Evolutionary conservation across 2,888 invertebrate species (phyloP), one percentile per base, ranked within the genome.

Genomic region (Lasioglossum lativentre): DNA sequence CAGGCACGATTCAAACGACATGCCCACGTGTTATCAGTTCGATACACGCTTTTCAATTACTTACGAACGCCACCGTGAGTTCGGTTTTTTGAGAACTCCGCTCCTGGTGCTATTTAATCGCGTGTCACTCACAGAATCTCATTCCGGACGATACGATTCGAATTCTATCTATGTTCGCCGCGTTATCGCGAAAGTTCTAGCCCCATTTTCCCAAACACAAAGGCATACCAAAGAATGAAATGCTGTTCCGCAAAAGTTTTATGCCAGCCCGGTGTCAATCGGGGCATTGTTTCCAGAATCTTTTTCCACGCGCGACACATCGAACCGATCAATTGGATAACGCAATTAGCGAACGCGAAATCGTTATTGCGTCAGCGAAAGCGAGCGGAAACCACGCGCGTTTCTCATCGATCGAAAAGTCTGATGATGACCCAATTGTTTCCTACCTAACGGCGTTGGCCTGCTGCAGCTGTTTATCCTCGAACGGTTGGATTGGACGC

Each of bases 381-480:
- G 38, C 59, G 19, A 27, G 34, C 80, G 42, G 40, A 45, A 80
- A 74, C 70, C 30, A 34, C 27, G 70, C 40, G 74, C 86, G 80
- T 85, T 73, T 76, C 52, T 71, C 52, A 86, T 86, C 86, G 86
- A 86, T 86, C 80, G 83, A 78, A 78, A 78, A 87, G 83, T 87
- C 87, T 80, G 87, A 87, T 80, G 87, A 87, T 83, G 87, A 87
- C 87, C 87, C 87, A 87, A 87, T 87, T 86, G 89, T 89, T 78
- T 88, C 91, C 88, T 93, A 95, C 95, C 95, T 92, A 95, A 83
- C 66, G 95, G 94, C 38, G 94, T 95, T 40, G 92, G 90, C 79
- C 93, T 92, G 86, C 90, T 91, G 89, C 88, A 93, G 88, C 93
- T 94, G 88, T 94, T 94, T 38, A 94, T 78, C 68, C 93, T 91